phyloP scores from a whole-genome alignment of 1,140 invertebrate genomes.

The Calycopis cecrops region DNA sequence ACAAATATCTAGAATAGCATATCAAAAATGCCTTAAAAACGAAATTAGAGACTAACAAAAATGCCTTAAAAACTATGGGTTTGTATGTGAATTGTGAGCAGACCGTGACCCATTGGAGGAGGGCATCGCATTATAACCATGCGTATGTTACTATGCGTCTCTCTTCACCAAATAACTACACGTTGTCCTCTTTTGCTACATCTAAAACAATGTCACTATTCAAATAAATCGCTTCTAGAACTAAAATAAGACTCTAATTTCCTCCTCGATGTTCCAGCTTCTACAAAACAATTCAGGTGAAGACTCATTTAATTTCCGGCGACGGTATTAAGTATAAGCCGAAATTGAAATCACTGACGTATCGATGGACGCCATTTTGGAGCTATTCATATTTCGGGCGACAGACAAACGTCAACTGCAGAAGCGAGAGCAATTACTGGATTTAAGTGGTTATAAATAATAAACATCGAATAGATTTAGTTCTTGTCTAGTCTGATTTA shows the following conservation, averaged over 20 bases:
- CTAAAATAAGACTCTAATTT: not conserved
- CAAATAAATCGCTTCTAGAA: not conserved
- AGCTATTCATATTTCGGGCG: not conserved
- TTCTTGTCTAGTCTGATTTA: no score
- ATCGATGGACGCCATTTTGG: not conserved
- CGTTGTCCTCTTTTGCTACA: no score
- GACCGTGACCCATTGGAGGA: no score
- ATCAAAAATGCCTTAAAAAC: no score
- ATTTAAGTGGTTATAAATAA: not conserved
- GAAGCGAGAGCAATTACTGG: not conserved
- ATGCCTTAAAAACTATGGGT: no score
- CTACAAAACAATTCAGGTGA: not conserved
- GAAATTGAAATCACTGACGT: constrained; percentile 1
- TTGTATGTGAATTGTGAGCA: no score
- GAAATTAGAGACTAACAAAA: no score
- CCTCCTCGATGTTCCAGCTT: not conserved
- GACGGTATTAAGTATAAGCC: not conserved
- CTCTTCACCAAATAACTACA: no score
- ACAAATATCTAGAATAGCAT: no score
- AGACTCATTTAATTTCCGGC: constrained; percentile 7
- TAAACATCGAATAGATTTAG: not conserved
- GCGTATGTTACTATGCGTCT: no score
- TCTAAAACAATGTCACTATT: no score
- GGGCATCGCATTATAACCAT: no score
- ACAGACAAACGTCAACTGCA: not conserved